Base-by-base conservation (phyloP, 2,888 invertebrate species). In the Ischnura elegans region DNA sequence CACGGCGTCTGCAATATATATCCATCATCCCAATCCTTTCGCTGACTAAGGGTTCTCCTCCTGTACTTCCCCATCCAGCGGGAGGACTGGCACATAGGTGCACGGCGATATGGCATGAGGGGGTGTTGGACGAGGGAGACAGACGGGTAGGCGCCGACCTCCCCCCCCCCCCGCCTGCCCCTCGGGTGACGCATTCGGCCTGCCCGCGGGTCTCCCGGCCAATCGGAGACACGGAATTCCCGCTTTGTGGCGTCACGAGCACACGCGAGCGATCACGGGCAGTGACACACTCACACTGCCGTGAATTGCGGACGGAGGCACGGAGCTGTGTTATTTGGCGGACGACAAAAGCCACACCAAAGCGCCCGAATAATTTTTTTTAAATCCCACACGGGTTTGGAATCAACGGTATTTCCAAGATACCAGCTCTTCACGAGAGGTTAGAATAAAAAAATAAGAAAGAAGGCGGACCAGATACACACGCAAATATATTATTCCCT, bases 61-160 rank as follows among this genome's bases (percentile, higher is more conserved):
- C n/a, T n/a, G n/a, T n/a, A n/a, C n/a, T n/a, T n/a, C n/a, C n/a
- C n/a, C n/a, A n/a, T n/a, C n/a, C n/a, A n/a, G n/a, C n/a, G n/a
- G n/a, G n/a, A n/a, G n/a, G n/a, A n/a, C n/a, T n/a, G 61, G n/a
- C 0, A 51, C 51, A 19, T 13, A 0, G 19, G 61, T 8, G 61
- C 6, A 25, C 2, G 76, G 76, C 2, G 3, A 29, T 2, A 36
- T 8, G 36, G 76, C 29, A 36, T 8, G 61, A 16, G 76, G 29
- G 76, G 36, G n/a, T 21, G 76, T 8, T 13, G 2, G 76, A 29
- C 29, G 29, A 16, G 76, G 13, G 36, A 10, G 76, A 76, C 76
- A 76, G 76, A 76, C 76, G 76, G 76, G 25, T 29, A 76, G 76
- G 76, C 76, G 36, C 76, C n/a, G n/a, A n/a, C n/a, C 76, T 76